A percentile compares a stretch with the other conserved stretches of the same genome.
Conservation (phyloP, 1,140 invertebrate genomes). For the Drosophila sp. region DNA sequence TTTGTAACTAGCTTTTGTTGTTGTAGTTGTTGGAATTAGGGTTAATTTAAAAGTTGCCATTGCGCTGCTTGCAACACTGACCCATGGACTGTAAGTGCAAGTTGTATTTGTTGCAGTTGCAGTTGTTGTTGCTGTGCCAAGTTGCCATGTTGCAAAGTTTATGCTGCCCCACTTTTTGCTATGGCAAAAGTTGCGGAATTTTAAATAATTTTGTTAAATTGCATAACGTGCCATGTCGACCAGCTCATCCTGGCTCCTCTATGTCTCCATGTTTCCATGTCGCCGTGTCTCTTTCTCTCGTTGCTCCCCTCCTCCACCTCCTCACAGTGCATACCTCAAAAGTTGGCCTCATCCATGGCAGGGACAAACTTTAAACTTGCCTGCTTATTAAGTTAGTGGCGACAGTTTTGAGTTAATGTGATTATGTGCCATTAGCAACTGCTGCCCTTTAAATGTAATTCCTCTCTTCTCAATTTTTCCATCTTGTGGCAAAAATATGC, state of each 20-base stretch:
- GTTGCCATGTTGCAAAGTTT: conserved; percentile 70
- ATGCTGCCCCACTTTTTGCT: conserved; percentile 62
- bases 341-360: conserved; percentile 2
- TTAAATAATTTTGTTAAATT: conserved; percentile 82
- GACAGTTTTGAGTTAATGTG: conserved; percentile 75
- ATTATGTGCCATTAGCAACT: conserved; percentile 74
- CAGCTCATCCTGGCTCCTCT: conserved; percentile 14
- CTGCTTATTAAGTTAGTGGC: conserved; percentile 75
- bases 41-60: conserved; percentile 74
- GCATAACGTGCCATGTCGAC: conserved; percentile 70
- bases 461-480: conserved; percentile 8
- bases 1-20: conserved; percentile 8
- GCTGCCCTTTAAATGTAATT: conserved; percentile 37
- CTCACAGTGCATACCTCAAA: neutral
- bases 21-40: conserved; percentile 60
- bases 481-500: conserved; percentile 41
- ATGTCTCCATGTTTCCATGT: no score
- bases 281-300: no score
- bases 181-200: conserved; percentile 67
- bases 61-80: conserved; percentile 59
- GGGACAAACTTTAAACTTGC: conserved; percentile 53
- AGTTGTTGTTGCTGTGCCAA: conserved; percentile 30
- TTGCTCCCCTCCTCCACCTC: neutral
- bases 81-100: conserved; percentile 57
- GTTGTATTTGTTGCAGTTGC: conserved; percentile 29